Evolutionary conservation across 1,140 invertebrate species (phyloP).

Genomic region (Leptinotarsa defecta): DNA sequence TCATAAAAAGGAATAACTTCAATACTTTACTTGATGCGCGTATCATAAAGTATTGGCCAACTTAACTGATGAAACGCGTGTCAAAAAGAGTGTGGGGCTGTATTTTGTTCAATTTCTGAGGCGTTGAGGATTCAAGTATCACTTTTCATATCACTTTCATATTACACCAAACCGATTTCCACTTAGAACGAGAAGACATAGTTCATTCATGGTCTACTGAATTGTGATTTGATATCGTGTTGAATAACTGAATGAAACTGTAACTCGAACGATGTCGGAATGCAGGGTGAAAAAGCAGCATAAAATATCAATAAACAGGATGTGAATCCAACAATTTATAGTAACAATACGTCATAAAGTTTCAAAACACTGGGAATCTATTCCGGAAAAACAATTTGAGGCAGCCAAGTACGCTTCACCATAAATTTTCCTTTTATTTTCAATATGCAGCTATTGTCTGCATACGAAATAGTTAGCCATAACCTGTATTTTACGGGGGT

Average conservation of each 20-base stretch:
- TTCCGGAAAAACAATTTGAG: conserved; percentile 16
- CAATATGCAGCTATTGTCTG: conserved; percentile 16
- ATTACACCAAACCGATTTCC: too few species aligned
- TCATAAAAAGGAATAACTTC: too few species aligned
- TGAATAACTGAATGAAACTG: background rate
- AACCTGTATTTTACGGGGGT: conserved; percentile 10
- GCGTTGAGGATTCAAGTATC: too few species aligned
- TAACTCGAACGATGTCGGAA: background rate
- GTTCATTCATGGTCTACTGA: too few species aligned
- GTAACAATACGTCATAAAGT: conserved; percentile 16
- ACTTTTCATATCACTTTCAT: too few species aligned
- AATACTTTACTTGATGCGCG: too few species aligned
- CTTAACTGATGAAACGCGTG: too few species aligned
- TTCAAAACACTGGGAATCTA: background rate
- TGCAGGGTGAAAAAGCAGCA: background rate
- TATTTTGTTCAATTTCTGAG: too few species aligned
- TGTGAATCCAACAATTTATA: background rate
- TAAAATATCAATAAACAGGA: conserved; percentile 2
- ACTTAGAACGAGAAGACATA: too few species aligned
- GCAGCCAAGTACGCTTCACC: conserved; percentile 3
- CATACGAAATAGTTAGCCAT: conserved; percentile 17
- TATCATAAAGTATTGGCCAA: too few species aligned
- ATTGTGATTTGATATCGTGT: too few species aligned
- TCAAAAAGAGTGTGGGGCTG: too few species aligned
- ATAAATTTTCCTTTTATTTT: conserved; percentile 17